Evolutionary conservation across 2,113 vertebrate genomes (phyloP), one percentile per base, ranked within the genome.

Genomic region (Pelusios castaneus): DNA sequence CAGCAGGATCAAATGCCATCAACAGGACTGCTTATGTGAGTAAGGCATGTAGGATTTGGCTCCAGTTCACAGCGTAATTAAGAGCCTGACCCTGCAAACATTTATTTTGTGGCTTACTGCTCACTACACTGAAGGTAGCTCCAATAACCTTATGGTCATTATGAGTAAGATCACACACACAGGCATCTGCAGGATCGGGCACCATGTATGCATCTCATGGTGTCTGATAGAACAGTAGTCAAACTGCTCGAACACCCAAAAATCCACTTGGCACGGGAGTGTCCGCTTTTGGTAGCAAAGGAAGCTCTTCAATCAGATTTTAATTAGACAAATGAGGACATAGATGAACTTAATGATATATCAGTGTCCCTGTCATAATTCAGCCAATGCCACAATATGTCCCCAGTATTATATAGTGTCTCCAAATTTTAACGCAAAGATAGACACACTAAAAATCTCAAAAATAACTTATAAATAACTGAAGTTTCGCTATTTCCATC

Each of bases 1-100:
- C 56, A 58, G 24, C 56, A 29, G 10, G 56, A 89, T 93, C 93
- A 47, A 49, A 24, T 51, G 14, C 49, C 47, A 45, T 93, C 0
- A 0, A 63, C 75, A 92, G 91, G 94, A 93, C 86, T 77, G 58
- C 76, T 95, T 96, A 92, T 96, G 92, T 86, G 83, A 77, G 45
- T 67, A 91, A 96, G 56, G 84, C 93, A 95, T 87, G 77, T 93
- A 87, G 93, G 94, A 96, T 93, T 93, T 93, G 93, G 88, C 96
- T 96, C 60, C 38, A 13, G 63, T 87, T 86, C 89, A 84, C 73
- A 63, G 77, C 78, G 85, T 95, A 96, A 96, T 91, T 87, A 93
- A 90, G 91, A 85, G 52, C 14, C 91, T 85, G 34, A 63, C 94
- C 52, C 56, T 94, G 82, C 84, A 89, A 63, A 87, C 89, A 93